Base-by-base conservation (phyloP, 1,140 invertebrate genomes). In the Saxidomus purpurata region DNA sequence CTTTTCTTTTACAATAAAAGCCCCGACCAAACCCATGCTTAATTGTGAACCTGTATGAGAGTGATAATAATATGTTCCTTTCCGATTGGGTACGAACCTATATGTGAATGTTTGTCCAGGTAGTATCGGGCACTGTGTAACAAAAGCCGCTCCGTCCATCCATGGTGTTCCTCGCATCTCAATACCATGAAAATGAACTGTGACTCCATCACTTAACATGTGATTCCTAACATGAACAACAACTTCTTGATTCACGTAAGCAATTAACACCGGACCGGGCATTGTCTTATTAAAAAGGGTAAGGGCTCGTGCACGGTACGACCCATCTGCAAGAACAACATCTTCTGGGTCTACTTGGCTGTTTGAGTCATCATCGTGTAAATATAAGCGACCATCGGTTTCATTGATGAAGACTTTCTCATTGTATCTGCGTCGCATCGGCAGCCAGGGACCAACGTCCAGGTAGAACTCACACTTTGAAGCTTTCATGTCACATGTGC, bases 51-150 rank as follows among this genome's bases (percentile, higher is more conserved):
- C 92, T n/a, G 85, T 81, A 47, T 92, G 91, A 1, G 89, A 89
- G 69, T 92, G 90, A 59, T 93, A 93, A 90, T 84, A 93, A 80
- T 55, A 90, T 36, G 91, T 93, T 17, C 92, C 92, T 2, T 36
- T 84, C 25, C 67, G 81, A 25, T 61, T 61, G 1, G 74, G 90
- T 25, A n/a, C 87, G 17, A 93, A 94, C 19, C 69, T 83, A 34
- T 98, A 98, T 93, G 97, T 97, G 96, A 98, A 98, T 0, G 97
- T 97, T 92, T 98, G 97, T 93, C 97, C 97, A 94, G 98, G 97
- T 87, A 97, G 96, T 92, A 99, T 98, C 6, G 98, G 98, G 95
- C 98, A 99, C 95, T 99, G 98, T 98, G 98, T 98, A 15, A 99
- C 97, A 87, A 97, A 98, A 9, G 98, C 98, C 38, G 98, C 98